These are phyloP conservation scores for Spermophilus dauricus DNA, from an alignment of 2,113 vertebrate species.

Conservation along the genomic window DNA sequence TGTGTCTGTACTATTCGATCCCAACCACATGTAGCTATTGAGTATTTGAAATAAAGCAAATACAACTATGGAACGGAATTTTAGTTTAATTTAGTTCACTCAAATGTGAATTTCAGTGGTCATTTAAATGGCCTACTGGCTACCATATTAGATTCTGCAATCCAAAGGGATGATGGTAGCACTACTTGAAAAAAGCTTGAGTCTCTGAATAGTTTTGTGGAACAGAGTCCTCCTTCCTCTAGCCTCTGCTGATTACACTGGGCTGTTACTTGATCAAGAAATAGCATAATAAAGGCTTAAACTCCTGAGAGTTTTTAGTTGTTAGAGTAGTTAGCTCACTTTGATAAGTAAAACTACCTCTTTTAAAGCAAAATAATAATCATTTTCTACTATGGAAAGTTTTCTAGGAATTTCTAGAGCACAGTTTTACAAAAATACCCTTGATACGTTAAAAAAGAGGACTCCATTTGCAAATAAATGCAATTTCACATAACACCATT, in stretches of 20 bases:
- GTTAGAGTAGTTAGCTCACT: neutral
- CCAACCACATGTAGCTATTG: neutral
- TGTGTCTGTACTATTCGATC: neutral
- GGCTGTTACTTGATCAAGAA: neutral
- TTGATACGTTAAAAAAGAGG: slow-evolving; percentile 39
- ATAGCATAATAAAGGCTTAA: neutral
- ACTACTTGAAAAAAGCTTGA: neutral
- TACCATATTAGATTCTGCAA: neutral
- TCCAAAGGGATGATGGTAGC: neutral
- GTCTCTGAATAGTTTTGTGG: neutral
- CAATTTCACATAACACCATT: neutral
- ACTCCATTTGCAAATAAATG: neutral
- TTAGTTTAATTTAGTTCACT: slow-evolving; percentile 11
- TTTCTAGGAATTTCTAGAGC: slow-evolving; percentile 59
- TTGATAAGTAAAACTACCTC: slow-evolving; percentile 7
- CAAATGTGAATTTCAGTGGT: neutral
- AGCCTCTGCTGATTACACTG: neutral
- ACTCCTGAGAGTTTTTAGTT: neutral
- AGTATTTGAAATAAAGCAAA: neutral
- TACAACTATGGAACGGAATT: neutral
- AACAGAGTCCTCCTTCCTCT: neutral
- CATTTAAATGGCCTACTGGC: neutral
- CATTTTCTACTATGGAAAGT: slow-evolving; percentile 11
- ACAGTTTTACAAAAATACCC: neutral
- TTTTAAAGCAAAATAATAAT: slow-evolving; percentile 42